Evolutionary conservation across 2,797 vertebrate genomes (phyloP).

Genomic region (Orestias chungarensis): DNA sequence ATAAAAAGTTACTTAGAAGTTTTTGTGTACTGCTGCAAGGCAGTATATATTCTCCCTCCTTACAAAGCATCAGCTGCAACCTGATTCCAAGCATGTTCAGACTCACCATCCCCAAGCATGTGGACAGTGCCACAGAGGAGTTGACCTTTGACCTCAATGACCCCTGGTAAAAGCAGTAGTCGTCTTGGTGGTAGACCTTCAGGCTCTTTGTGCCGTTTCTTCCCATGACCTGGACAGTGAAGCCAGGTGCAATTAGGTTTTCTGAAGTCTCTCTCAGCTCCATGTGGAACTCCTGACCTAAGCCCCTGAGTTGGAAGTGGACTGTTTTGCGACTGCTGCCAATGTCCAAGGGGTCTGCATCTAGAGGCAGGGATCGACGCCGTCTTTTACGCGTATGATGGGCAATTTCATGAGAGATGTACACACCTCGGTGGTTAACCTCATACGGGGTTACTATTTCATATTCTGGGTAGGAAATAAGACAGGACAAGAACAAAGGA

Average conservation of each 20-base stretch:
- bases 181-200: constrained; percentile 72
- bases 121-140: constrained; percentile 89
- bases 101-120: constrained; percentile 92
- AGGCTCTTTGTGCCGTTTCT: constrained; percentile 80
- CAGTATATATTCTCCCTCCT: not conserved
- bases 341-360: constrained; percentile 16
- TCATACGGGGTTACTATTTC: constrained; percentile 88
- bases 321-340: constrained; percentile 48
- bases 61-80: constrained; percentile 34
- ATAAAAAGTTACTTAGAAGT: not conserved
- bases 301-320: constrained; percentile 83
- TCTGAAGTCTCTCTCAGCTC: constrained; percentile 78
- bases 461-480: constrained; percentile 78
- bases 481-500: not conserved
- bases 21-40: not conserved
- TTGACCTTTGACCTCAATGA: constrained; percentile 82
- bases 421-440: constrained; percentile 80
- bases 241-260: constrained; percentile 83
- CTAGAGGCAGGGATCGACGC: constrained; percentile 59
- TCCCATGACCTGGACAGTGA: constrained; percentile 85
- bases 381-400: constrained; percentile 81
- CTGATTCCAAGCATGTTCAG: constrained; percentile 41
- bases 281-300: constrained; percentile 86
- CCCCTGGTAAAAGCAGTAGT: constrained; percentile 91
- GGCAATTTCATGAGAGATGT: constrained; percentile 82